These are phyloP conservation scores for Triplophysa yarkandensis DNA, from an alignment of 2,797 vertebrate genomes.

Conservation along the genomic window DNA sequence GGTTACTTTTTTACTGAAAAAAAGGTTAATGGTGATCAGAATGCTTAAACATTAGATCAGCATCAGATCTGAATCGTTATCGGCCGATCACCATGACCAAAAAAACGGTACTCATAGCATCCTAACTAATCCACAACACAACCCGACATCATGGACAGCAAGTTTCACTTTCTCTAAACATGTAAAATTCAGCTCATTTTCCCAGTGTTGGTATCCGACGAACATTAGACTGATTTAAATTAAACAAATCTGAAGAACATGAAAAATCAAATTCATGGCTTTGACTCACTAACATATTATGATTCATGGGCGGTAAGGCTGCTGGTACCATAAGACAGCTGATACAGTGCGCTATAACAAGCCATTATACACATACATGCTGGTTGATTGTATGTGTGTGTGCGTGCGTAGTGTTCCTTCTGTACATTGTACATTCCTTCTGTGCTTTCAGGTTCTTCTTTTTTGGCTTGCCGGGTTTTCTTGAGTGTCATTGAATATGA, in stretches of 20 bases:
- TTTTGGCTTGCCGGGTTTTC: slow-evolving; percentile 50
- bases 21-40: no score
- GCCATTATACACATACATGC: slow-evolving; percentile 22
- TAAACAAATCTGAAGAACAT: slow-evolving; percentile 3
- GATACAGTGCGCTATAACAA: slow-evolving; percentile 13
- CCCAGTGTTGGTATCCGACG: neutral
- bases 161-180: neutral
- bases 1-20: no score
- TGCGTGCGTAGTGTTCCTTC: neutral
- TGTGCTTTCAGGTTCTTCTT: slow-evolving; percentile 27
- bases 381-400: slow-evolving; percentile 2
- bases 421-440: neutral
- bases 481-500: slow-evolving; percentile 59
- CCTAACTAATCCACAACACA: neutral
- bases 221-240: neutral
- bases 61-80: no score
- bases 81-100: no score
- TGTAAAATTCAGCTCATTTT: neutral
- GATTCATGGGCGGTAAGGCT: slow-evolving; percentile 4
- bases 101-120: neutral
- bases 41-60: no score
- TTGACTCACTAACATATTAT: slow-evolving; percentile 4
- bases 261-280: slow-evolving; percentile 13
- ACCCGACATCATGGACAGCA: neutral
- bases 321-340: neutral